These are phyloP conservation scores for Papilio gigon DNA, from an alignment of 2,888 invertebrate genomes.

Conservation along the genomic window DNA sequence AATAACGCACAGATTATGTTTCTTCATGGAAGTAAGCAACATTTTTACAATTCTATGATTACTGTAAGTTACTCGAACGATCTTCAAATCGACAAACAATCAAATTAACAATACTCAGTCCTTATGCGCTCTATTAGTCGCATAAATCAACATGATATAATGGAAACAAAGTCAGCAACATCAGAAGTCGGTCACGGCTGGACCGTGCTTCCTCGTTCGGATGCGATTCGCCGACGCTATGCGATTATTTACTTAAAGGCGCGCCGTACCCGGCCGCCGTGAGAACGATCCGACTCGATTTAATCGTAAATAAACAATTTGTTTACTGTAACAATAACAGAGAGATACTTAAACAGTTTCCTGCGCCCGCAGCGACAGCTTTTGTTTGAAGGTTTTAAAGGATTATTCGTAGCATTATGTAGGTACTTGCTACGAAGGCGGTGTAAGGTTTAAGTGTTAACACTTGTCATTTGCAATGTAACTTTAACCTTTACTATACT, in stretches of 20 bases:
- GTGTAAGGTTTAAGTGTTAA: not conserved
- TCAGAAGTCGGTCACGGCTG: conserved; percentile 57
- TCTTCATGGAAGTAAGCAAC: not conserved
- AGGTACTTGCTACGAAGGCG: not conserved
- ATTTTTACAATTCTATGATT: not conserved
- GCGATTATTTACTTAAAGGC: conserved; percentile 73
- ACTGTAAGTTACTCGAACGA: not conserved
- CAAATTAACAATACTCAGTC: not conserved
- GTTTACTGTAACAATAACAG: conserved; percentile 20
- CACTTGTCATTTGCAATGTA: too few species aligned
- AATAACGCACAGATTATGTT: not conserved
- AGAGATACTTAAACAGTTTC: conserved; percentile 13
- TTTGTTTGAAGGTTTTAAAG: not conserved
- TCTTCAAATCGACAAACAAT: not conserved
- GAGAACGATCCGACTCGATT: conserved; percentile 46
- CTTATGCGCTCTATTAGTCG: not conserved
- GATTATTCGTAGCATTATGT: conserved; percentile 3
- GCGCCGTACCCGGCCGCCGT: conserved; percentile 47
- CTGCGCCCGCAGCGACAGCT: conserved; percentile 9
- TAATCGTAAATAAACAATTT: conserved; percentile 34
- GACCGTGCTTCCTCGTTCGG: conserved; percentile 70
- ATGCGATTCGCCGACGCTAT: conserved; percentile 49
- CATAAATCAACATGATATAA: conserved; percentile 42
- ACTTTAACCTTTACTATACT: too few species aligned
- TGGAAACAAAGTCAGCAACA: conserved; percentile 58